Conservation (phyloP, 64 coral and sea anemone species). For the Cladopsammia gracilis region DNA sequence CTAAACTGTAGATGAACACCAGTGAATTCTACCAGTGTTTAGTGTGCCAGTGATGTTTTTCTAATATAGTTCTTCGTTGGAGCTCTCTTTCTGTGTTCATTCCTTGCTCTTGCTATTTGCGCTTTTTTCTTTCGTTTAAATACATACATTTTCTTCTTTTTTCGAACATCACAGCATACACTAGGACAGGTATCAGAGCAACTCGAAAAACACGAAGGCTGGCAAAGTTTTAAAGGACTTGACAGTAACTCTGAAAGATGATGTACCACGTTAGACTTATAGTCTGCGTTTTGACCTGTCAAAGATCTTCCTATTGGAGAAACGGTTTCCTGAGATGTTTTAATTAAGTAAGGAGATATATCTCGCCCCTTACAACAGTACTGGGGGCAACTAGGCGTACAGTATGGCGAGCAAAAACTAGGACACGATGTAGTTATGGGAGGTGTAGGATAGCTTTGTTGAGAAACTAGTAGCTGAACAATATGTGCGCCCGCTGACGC, state of each 20-base stretch:
- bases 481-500: neutral
- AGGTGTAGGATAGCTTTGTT: neutral
- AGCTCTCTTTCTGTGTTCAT: neutral
- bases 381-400: neutral
- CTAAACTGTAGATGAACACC: no score
- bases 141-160: constrained; percentile 30
- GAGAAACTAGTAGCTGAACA: neutral
- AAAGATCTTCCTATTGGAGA: constrained; percentile 18
- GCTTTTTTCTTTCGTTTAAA: constrained; percentile 27
- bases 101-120: neutral
- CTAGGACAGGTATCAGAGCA: constrained; percentile 23
- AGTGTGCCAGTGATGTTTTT: no score
- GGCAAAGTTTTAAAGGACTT: neutral
- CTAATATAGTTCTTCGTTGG: neutral
- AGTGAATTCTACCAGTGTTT: no score
- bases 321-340: neutral
- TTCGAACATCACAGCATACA: neutral
- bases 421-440: neutral
- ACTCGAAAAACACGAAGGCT: neutral
- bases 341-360: neutral
- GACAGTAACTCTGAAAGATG: constrained; percentile 24
- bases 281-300: neutral
- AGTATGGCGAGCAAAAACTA: neutral
- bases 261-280: constrained; percentile 20
- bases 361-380: neutral